These are phyloP conservation scores for Philotrypesis tridentata DNA, from an alignment of 1,140 invertebrate species.

Conservation along the genomic window DNA sequence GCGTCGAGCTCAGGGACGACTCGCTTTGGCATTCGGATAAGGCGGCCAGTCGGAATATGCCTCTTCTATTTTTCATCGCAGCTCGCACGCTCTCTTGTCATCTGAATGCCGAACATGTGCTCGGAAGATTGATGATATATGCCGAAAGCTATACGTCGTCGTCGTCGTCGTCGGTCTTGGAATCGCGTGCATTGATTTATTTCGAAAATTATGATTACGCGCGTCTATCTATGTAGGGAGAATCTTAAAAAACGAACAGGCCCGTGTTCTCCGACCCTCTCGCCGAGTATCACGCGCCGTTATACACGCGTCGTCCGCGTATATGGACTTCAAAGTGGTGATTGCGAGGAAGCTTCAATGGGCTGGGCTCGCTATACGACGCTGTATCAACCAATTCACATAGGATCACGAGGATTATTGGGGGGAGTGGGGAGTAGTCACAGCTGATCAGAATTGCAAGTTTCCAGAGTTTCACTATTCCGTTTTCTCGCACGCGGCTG, in stretches of 20 bases:
- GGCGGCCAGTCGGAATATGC: slow-evolving; percentile 38
- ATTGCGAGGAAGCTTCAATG: slow-evolving; percentile 56
- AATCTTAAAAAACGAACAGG: no score
- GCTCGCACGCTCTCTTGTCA: background rate
- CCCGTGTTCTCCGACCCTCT: no score
- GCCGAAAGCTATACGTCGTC: background rate
- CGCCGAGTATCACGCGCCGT: no score
- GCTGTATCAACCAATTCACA: slow-evolving; percentile 48
- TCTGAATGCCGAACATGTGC: background rate
- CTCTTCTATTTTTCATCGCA: background rate
- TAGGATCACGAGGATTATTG: slow-evolving; percentile 53
- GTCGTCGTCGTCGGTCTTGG: background rate
- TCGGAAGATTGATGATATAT: background rate
- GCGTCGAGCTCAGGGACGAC: slow-evolving; percentile 49
- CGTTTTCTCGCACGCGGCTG: background rate
- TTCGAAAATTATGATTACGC: slow-evolving; percentile 24
- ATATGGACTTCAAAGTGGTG: slow-evolving; percentile 56
- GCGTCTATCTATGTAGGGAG: no score
- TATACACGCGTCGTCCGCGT: no score
- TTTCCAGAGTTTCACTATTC: background rate
- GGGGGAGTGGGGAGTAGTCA: no score
- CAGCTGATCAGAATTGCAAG: background rate
- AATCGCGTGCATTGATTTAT: background rate
- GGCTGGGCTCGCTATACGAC: background rate
- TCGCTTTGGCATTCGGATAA: slow-evolving; percentile 53